Percentiles rank a stretch among this genome's conserved stretches.
phyloP scores from a whole-genome alignment of 2,888 invertebrate species.

The Lycaena phlaeas region DNA sequence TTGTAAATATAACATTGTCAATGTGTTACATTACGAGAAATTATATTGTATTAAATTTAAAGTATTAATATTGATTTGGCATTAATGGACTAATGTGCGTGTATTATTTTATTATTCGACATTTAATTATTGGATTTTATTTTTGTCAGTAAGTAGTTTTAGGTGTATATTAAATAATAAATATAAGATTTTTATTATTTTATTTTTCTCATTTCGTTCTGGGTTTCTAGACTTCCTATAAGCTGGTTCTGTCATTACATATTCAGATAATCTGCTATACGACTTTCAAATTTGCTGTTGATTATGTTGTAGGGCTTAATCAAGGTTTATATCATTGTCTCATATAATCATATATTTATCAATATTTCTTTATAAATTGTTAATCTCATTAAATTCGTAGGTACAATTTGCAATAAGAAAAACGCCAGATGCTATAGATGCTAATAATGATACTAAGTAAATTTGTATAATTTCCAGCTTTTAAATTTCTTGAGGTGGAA shows the following conservation, averaged over 20 bases:
- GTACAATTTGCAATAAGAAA: too few species aligned
- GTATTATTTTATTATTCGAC: conserved; percentile 23
- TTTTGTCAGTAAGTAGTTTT: conserved; percentile 58
- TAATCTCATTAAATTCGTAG: too few species aligned
- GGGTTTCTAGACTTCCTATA: too few species aligned
- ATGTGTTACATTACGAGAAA: conserved; percentile 10
- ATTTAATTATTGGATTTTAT: conserved; percentile 32
- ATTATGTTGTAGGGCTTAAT: too few species aligned
- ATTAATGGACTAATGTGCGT: conserved; percentile 16
- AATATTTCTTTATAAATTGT: not conserved
- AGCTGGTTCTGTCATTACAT: not conserved
- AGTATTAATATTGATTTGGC: conserved; percentile 16
- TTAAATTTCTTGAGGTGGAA: too few species aligned
- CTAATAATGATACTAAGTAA: too few species aligned
- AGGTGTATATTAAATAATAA: conserved; percentile 69
- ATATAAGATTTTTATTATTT: conserved; percentile 37
- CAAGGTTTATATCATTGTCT: too few species aligned
- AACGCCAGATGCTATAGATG: too few species aligned
- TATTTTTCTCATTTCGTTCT: not conserved
- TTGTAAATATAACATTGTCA: conserved; percentile 17
- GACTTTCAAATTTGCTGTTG: not conserved
- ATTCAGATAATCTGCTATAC: not conserved
- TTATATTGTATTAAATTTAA: conserved; percentile 15
- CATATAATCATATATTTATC: not conserved
- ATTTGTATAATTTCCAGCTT: too few species aligned